A percentile compares a stretch with the other conserved stretches of the same genome.
Evolutionary conservation across 2,888 invertebrate species (phyloP).

Genomic region (Micoletzkya japonica): DNA sequence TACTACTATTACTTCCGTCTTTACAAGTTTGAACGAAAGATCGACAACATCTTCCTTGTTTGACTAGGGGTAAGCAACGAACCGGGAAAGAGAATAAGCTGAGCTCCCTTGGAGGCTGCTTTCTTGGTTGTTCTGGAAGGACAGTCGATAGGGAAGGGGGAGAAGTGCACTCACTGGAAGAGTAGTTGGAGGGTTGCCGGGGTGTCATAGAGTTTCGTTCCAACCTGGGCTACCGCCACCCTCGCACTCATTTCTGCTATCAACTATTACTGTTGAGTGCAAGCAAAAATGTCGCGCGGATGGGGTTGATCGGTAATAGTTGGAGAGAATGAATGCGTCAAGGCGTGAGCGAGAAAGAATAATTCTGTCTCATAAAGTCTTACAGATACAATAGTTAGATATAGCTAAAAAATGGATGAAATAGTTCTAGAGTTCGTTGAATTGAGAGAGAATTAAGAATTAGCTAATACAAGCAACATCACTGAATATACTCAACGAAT

Average conservation of each 20-base stretch:
- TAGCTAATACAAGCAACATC: not conserved
- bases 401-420: too few relatives aligned
- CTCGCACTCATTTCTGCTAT: too few relatives aligned
- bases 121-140: constrained; percentile 32
- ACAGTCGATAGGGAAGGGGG: not conserved
- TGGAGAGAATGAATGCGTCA: not conserved
- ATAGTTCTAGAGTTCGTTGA: too few relatives aligned
- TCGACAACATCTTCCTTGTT: too few relatives aligned
- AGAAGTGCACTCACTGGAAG: constrained; percentile 21
- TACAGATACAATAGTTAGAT: too few relatives aligned
- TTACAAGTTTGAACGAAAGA: too few relatives aligned
- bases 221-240: constrained; percentile 53
- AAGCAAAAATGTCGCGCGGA: not conserved
- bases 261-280: not conserved
- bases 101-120: constrained; percentile 42
- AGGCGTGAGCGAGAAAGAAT: not conserved
- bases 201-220: constrained; percentile 52
- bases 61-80: too few relatives aligned
- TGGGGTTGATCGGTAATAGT: not conserved
- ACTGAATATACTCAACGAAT: not conserved
- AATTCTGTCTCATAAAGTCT: too few relatives aligned
- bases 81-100: constrained; percentile 57
- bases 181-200: constrained; percentile 40
- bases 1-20: too few relatives aligned
- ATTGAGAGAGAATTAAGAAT: not conserved